Conservation (phyloP, 64 coral and sea anemone species). For the Pocillopora damicornis region DNA sequence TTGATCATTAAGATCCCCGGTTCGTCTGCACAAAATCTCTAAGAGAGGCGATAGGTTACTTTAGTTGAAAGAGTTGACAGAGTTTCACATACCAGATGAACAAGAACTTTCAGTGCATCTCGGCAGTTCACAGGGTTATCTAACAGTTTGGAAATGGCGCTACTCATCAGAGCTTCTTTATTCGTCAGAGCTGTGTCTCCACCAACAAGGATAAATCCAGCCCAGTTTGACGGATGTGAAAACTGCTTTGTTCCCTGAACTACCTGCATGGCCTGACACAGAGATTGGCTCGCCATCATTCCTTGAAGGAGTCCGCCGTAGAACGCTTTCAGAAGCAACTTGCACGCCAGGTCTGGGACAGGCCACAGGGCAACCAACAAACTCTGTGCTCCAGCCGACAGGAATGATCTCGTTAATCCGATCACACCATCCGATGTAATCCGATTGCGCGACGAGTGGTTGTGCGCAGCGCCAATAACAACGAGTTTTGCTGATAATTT, state of each 20-base stretch:
- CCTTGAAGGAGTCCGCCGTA: conserved; percentile 87
- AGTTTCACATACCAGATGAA: conserved; percentile 79
- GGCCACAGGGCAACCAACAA: conserved; percentile 93
- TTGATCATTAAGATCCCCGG: too few relatives aligned
- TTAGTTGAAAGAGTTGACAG: neutral
- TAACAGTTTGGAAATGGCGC: conserved; percentile 67
- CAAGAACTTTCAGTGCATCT: conserved; percentile 92
- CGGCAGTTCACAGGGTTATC: conserved; percentile 67
- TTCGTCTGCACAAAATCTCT: neutral
- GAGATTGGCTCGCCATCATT: conserved; percentile 77
- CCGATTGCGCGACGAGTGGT: conserved; percentile 71
- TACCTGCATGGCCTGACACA: conserved; percentile 95
- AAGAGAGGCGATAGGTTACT: too few relatives aligned
- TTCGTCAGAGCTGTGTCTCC: conserved; percentile 61
- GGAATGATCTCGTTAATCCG: conserved; percentile 78
- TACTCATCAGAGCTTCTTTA: conserved; percentile 70
- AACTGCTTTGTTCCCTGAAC: conserved; percentile 95
- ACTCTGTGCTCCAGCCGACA: conserved; percentile 75
- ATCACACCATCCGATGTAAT: conserved; percentile 92
- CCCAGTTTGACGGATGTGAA: conserved; percentile 98
- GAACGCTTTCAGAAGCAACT: conserved; percentile 84
- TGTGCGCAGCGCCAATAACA: conserved; percentile 85
- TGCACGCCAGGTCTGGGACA: conserved; percentile 88
- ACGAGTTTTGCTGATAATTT: conserved; percentile 82
- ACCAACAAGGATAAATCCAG: conserved; percentile 88